These are phyloP conservation scores for Apogon talboti DNA, from an alignment of 2,797 vertebrate genomes.

Conservation along the genomic window DNA sequence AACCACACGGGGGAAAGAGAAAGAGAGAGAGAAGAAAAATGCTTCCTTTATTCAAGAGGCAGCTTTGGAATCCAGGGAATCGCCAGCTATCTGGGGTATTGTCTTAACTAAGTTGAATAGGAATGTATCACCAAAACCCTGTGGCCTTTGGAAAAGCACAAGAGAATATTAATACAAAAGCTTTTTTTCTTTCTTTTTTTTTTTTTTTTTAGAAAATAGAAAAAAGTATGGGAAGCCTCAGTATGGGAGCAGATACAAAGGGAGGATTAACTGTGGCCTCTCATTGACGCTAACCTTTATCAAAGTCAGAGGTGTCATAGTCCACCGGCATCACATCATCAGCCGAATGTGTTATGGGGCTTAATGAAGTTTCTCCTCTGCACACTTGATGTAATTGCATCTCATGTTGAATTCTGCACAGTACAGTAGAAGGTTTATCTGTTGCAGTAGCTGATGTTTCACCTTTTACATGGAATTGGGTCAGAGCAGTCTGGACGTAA, in stretches of 20 bases:
- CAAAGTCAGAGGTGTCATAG: constrained; percentile 63
- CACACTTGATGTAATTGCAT: constrained; percentile 34
- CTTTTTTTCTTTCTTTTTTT: constrained; percentile 18
- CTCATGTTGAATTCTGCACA: constrained; percentile 30
- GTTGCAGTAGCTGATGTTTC: background rate
- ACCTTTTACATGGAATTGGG: no score
- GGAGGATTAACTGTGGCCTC: constrained; percentile 60
- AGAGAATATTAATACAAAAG: constrained; percentile 65
- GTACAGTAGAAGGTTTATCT: constrained; percentile 7
- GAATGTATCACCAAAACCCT: constrained; percentile 63
- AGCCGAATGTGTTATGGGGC: constrained; percentile 50
- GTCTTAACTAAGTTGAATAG: constrained; percentile 75
- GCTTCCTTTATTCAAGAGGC: constrained; percentile 69
- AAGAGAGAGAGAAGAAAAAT: constrained; percentile 58
- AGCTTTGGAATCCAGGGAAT: constrained; percentile 68
- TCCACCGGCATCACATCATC: constrained; percentile 50
- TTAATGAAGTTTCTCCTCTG: constrained; percentile 58
- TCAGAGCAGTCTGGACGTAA: no score
- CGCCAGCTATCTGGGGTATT: constrained; percentile 72
- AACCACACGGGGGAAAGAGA: constrained; percentile 47
- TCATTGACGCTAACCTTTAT: constrained; percentile 60
- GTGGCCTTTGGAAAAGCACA: constrained; percentile 61
- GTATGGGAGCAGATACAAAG: constrained; percentile 50
- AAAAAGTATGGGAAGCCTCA: constrained; percentile 42
- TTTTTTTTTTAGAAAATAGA: no score